phyloP scores from a whole-genome alignment of 2,888 invertebrate species.

The Drosophila flavopinicola region DNA sequence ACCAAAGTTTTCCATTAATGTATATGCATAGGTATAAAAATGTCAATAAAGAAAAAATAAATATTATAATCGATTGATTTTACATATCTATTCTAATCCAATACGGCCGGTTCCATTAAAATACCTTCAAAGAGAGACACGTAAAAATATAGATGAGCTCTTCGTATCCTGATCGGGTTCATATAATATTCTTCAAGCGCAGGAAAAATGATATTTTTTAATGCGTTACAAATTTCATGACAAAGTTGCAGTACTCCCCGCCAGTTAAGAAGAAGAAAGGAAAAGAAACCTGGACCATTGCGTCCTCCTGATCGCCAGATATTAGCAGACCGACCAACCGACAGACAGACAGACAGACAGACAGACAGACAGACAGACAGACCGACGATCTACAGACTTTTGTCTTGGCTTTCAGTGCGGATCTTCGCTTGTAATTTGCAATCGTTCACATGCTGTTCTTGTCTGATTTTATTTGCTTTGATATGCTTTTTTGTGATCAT shows the following conservation, averaged over 20 bases:
- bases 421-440: conserved; percentile 74
- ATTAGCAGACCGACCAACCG: conserved; percentile 37
- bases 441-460: conserved; percentile 78
- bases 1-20: too few species aligned
- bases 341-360: conserved; percentile 11
- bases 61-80: too few species aligned
- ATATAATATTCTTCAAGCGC: too few species aligned
- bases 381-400: conserved; percentile 3
- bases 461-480: conserved; percentile 74
- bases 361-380: conserved; percentile 12
- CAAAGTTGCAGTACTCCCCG: not conserved
- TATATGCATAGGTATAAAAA: too few species aligned
- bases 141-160: too few species aligned
- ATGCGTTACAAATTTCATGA: not conserved
- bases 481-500: conserved; percentile 64
- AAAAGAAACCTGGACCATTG: conserved; percentile 43
- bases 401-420: conserved; percentile 21
- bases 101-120: too few species aligned
- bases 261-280: conserved; percentile 14
- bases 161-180: too few species aligned
- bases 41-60: too few species aligned
- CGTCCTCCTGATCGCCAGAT: conserved; percentile 57
- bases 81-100: too few species aligned
- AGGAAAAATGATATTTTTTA: not conserved
- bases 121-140: too few species aligned